Evolutionary conservation across 2,797 vertebrate genomes (phyloP), one percentile per base, ranked within the genome.

Genomic region (Aplochiton taeniatus): DNA sequence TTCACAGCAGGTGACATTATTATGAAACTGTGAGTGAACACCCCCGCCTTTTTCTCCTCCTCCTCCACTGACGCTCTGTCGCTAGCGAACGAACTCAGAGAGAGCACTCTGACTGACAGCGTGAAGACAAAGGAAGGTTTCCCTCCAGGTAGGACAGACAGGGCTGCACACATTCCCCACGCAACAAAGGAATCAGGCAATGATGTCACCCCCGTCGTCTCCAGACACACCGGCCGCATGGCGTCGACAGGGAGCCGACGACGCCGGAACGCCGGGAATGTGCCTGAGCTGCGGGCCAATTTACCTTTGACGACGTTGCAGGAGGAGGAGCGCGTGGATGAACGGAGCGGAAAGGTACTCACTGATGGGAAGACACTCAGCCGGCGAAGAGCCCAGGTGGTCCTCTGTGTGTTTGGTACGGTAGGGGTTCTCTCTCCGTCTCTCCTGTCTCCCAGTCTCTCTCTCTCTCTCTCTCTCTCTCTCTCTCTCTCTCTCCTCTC

Each of bases 101-200:
- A 42, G 58, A 47, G 54, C 46, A 42, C 20, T 18, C 57, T 75
- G 64, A 74, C 41, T 67, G 54, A 70, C 63, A 8, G 69, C 57
- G 18, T 53, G 54, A 56, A 85, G 65, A 89, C 76, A 85, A 82
- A 76, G 70, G 72, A 18, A 16, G 64, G 74, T 74, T 74, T 66
- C 47, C 60, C 69, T 64, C 81, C 79, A 81, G 82, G 75, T 76
- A 42, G 56, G 62, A 65, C 63, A 67, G 50, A 13, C 64, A 42
- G 12, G 6, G 8, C 10, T 11, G 9, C 42, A 63, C 55, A 60
- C 76, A 74, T 78, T 80, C 73, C 66, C 65, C 70, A 12, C 71
- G 73, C 72, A 84, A 89, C 86, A 87, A 83, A 89, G 81, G 71
- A 76, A 75, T 66, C 55, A 44, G 64, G 68, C 74, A 67, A 31